Percentiles rank a stretch among this genome's conserved stretches.
phyloP scores from a whole-genome alignment of 2,888 invertebrate genomes.

The Nomada goodeniana region DNA sequence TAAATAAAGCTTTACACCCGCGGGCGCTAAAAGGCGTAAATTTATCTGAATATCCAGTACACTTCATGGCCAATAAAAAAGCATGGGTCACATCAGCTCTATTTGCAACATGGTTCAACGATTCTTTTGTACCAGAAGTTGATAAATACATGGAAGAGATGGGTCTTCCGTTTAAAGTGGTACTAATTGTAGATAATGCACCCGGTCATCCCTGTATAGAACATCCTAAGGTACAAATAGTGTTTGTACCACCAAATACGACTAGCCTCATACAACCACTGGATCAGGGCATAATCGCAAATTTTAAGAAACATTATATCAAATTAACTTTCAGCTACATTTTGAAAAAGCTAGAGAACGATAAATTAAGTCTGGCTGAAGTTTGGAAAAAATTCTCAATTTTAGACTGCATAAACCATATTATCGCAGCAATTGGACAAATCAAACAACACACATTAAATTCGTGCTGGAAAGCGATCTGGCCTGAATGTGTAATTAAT shows the following conservation, averaged over 20 bases:
- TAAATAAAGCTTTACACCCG: slow-evolving; percentile 72
- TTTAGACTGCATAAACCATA: slow-evolving; percentile 62
- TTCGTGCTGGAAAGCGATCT: slow-evolving; percentile 72
- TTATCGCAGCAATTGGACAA: slow-evolving; percentile 56
- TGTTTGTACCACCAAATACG: slow-evolving; percentile 72
- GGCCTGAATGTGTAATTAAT: slow-evolving; percentile 73
- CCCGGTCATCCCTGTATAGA: slow-evolving; percentile 66
- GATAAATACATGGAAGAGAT: slow-evolving; percentile 48
- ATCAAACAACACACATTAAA: slow-evolving; percentile 69
- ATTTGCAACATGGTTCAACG: slow-evolving; percentile 31
- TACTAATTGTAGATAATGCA: slow-evolving; percentile 68
- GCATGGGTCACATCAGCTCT: slow-evolving; percentile 43
- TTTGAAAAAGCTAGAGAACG: slow-evolving; percentile 65
- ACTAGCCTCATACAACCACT: slow-evolving; percentile 72
- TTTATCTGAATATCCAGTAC: slow-evolving; percentile 67
- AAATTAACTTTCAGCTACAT: slow-evolving; percentile 63
- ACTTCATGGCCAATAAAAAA: slow-evolving; percentile 73
- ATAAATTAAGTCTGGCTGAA: slow-evolving; percentile 52
- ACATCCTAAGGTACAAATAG: slow-evolving; percentile 67
- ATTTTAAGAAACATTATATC: slow-evolving; percentile 73
- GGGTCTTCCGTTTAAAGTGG: slow-evolving; percentile 61
- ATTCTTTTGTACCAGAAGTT: slow-evolving; percentile 64
- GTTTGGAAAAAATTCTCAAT: slow-evolving; percentile 68
- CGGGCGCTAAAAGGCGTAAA: slow-evolving; percentile 71
- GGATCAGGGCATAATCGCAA: slow-evolving; percentile 74